Evolutionary conservation across 2,797 vertebrate genomes (phyloP).

Genomic region (Coregonus suidteri): DNA sequence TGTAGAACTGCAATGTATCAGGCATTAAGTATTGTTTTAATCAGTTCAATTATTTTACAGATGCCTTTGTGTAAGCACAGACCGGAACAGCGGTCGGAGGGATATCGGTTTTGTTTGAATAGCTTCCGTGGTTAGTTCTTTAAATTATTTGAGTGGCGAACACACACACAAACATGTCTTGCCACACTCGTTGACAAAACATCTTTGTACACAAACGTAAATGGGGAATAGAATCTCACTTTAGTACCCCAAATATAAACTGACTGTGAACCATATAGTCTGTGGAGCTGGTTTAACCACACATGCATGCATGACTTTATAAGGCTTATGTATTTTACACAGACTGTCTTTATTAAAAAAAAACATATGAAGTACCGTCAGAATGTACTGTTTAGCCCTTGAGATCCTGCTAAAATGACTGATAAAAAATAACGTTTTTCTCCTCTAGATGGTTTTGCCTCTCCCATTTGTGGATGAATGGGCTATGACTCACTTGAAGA

Average conservation of each 20-base stretch:
- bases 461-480: conserved; percentile 42
- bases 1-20: background rate
- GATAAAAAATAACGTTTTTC: conserved; percentile 14
- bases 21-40: background rate
- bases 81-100: conserved; percentile 20
- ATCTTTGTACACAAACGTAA: conserved; percentile 65
- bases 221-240: conserved; percentile 48
- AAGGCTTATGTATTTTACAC: conserved; percentile 42
- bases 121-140: conserved; percentile 65
- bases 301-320: conserved; percentile 56
- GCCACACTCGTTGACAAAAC: conserved; percentile 30
- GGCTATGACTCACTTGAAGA: conserved; percentile 42
- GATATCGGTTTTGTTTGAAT: conserved; percentile 69
- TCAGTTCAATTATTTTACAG: conserved; percentile 41
- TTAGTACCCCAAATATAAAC: conserved; percentile 64
- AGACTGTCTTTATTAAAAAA: conserved; percentile 22
- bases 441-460: background rate
- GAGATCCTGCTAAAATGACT: conserved; percentile 26
- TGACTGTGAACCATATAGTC: conserved; percentile 61
- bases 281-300: conserved; percentile 54
- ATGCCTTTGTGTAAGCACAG: background rate
- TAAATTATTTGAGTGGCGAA: no score
- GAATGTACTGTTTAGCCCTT: conserved; percentile 46
- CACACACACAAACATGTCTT: conserved; percentile 32
- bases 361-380: conserved; percentile 36